A percentile compares a stretch with the other conserved stretches of the same genome.
These are phyloP conservation scores for Maccullochella peelii DNA, from an alignment of 2,113 vertebrate species.

Conservation along the genomic window DNA sequence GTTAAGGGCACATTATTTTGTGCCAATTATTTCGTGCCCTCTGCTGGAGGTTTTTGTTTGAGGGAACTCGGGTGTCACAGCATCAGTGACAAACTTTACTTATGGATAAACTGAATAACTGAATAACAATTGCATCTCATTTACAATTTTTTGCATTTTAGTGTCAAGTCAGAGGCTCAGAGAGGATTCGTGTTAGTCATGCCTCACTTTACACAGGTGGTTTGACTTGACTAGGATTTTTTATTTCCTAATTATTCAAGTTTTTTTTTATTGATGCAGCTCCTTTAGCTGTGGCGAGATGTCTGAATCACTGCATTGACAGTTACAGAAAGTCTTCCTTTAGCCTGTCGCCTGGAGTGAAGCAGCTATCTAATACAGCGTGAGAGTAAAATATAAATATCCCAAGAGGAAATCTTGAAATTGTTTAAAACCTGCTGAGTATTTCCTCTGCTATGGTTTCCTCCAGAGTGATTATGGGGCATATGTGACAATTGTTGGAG, in stretches of 20 bases:
- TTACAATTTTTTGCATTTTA: conserved; percentile 10
- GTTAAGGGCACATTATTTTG: background rate
- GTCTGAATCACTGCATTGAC: conserved; percentile 14
- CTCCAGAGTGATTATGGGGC: background rate
- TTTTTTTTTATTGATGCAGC: background rate
- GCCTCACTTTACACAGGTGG: conserved; percentile 1
- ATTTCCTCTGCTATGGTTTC: background rate
- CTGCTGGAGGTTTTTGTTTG: conserved; percentile 3
- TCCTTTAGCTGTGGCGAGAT: conserved; percentile 3
- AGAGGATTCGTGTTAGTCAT: conserved; percentile 14
- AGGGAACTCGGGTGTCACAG: background rate
- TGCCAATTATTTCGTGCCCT: background rate
- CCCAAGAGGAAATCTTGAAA: background rate
- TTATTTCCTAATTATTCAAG: conserved; percentile 26
- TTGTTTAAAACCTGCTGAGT: background rate
- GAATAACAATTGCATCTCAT: conserved; percentile 43
- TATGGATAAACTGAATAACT: conserved; percentile 29
- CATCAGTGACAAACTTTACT: conserved; percentile 26
- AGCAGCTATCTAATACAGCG: background rate
- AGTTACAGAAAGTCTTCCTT: background rate
- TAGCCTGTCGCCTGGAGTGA: background rate
- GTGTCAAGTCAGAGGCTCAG: conserved; percentile 11
- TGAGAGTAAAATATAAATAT: conserved; percentile 1
- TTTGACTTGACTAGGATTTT: conserved; percentile 4
- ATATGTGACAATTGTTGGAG: background rate